Evolutionary conservation across 2,888 invertebrate genomes (phyloP).

Genomic region (Lithophane socia): DNA sequence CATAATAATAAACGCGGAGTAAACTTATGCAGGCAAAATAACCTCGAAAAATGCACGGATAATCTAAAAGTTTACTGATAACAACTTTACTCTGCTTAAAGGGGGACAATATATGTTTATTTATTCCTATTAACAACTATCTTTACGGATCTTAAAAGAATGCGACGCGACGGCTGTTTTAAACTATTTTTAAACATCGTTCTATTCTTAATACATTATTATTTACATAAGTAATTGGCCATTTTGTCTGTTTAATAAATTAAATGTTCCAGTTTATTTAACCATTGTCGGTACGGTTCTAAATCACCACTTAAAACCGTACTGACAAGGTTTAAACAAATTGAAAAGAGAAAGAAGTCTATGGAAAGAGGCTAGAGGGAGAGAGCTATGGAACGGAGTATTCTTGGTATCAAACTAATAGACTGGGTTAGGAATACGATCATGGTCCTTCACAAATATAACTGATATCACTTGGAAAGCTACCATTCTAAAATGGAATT

Average conservation of each 20-base stretch:
- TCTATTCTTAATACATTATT: not conserved
- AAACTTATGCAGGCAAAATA: not conserved
- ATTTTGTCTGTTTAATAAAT: not conserved
- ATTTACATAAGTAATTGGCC: not conserved
- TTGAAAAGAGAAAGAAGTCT: not conserved
- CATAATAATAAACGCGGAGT: not conserved
- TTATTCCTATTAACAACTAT: not conserved
- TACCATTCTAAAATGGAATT: too few relatives aligned
- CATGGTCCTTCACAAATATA: too few relatives aligned
- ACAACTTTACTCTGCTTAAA: not conserved
- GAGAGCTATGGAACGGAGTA: too few relatives aligned
- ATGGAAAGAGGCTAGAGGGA: too few relatives aligned
- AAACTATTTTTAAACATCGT: too few relatives aligned
- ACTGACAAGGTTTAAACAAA: not conserved
- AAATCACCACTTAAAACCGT: not conserved
- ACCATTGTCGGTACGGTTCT: not conserved
- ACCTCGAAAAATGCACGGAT: not conserved
- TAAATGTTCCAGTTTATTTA: conserved; percentile 23
- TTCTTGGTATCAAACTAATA: too few relatives aligned
- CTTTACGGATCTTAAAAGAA: not conserved
- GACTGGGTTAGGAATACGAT: too few relatives aligned
- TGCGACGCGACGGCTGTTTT: not conserved
- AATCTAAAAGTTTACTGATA: not conserved
- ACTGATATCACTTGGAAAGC: too few relatives aligned
- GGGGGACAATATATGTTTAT: not conserved